These are phyloP conservation scores for Nasalis larvatus DNA, from an alignment of 2,113 vertebrate genomes.

Conservation along the genomic window DNA sequence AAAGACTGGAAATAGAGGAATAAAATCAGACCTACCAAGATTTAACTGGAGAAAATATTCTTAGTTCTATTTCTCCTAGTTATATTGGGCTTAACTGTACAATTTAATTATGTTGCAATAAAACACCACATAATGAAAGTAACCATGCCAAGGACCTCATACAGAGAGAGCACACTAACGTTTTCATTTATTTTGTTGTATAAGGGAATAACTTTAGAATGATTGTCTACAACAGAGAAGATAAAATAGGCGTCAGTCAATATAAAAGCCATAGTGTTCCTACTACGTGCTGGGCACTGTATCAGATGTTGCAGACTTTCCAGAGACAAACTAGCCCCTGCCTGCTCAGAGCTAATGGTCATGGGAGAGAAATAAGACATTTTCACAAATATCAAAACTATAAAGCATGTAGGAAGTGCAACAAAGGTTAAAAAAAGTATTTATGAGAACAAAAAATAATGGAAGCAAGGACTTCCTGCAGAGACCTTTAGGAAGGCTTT, in stretches of 20 bases:
- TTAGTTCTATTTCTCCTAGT: slow-evolving; percentile 39
- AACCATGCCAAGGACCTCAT: slow-evolving; percentile 1
- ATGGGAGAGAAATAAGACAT: slow-evolving; percentile 2
- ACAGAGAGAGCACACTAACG: background rate
- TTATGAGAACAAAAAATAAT: slow-evolving; percentile 59
- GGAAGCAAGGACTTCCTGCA: slow-evolving; percentile 5
- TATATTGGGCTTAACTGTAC: slow-evolving; percentile 32
- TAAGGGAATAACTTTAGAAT: slow-evolving; percentile 35
- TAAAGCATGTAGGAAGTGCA: slow-evolving; percentile 30
- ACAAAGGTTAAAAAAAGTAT: slow-evolving; percentile 56
- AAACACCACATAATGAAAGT: slow-evolving; percentile 33
- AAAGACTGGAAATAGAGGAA: slow-evolving; percentile 20
- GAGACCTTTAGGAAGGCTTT: slow-evolving; percentile 44
- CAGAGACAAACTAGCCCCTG: background rate
- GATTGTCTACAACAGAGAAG: background rate
- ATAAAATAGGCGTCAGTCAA: slow-evolving; percentile 14
- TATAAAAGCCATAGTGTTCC: background rate
- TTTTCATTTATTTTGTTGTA: background rate
- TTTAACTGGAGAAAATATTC: slow-evolving; percentile 47
- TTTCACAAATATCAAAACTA: slow-evolving; percentile 66
- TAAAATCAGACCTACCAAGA: slow-evolving; percentile 36
- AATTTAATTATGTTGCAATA: slow-evolving; percentile 55
- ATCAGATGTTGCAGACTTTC: background rate
- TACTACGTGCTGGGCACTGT: background rate
- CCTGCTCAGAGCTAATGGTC: background rate